phyloP scores from a whole-genome alignment of 2,888 invertebrate genomes.

The Meta bourneti region DNA sequence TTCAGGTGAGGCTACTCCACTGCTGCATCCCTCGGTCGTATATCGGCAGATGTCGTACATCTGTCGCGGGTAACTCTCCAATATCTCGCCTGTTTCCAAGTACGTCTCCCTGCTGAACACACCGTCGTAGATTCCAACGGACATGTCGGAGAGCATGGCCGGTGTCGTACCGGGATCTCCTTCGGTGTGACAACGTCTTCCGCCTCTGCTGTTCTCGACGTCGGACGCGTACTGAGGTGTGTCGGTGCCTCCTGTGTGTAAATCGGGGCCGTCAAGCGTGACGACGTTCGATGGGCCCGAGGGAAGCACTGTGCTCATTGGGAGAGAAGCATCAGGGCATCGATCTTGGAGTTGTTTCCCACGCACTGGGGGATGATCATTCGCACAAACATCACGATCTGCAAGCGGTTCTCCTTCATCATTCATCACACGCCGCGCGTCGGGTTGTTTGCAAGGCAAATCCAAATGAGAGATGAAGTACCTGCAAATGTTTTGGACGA shows the following conservation, averaged over 20 bases:
- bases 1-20: background rate
- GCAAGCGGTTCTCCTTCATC: background rate
- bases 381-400: background rate
- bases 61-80: background rate
- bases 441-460: background rate
- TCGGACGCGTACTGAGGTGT: constrained; percentile 45
- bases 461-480: background rate
- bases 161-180: background rate
- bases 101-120: background rate
- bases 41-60: constrained; percentile 10
- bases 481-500: background rate
- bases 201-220: constrained; percentile 17
- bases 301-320: constrained; percentile 10
- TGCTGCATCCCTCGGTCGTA: no score
- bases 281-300: constrained; percentile 37
- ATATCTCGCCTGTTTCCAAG: background rate
- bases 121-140: background rate
- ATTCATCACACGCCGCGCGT: background rate
- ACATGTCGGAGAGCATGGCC: constrained; percentile 46
- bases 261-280: constrained; percentile 58
- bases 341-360: constrained; percentile 57
- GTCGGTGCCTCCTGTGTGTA: constrained; percentile 50
- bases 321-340: constrained; percentile 38
- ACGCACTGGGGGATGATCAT: constrained; percentile 6
- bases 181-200: background rate